Evolutionary conservation across 2,888 invertebrate genomes (phyloP).

Genomic region (Saturnia japonica): DNA sequence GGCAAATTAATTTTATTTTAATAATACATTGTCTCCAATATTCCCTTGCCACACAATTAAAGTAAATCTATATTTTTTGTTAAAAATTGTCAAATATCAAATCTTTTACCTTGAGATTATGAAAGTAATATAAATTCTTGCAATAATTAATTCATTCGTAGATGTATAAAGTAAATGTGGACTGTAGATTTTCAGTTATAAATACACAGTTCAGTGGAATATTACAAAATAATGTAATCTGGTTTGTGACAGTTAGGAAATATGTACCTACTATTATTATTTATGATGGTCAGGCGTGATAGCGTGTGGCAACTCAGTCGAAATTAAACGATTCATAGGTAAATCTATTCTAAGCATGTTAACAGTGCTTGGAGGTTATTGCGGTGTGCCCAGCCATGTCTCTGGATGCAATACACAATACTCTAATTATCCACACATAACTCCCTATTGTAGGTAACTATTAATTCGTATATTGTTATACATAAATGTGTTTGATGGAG

Average conservation of each 20-base stretch:
- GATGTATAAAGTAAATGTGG: neutral
- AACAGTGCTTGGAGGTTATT: slow-evolving; percentile 72
- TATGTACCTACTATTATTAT: too few species aligned
- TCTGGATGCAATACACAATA: slow-evolving; percentile 36
- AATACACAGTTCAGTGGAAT: neutral
- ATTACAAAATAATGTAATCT: neutral
- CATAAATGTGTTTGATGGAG: slow-evolving; percentile 6
- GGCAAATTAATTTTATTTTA: neutral
- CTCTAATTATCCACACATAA: slow-evolving; percentile 30
- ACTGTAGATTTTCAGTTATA: neutral
- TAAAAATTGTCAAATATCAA: neutral
- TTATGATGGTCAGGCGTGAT: slow-evolving; percentile 50
- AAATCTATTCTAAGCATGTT: slow-evolving; percentile 75
- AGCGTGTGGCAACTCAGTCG: slow-evolving; percentile 62
- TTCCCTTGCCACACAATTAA: neutral
- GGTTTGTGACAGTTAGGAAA: slow-evolving; percentile 45
- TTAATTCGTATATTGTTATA: slow-evolving; percentile 27
- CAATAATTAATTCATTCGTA: neutral
- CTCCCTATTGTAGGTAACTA: slow-evolving; percentile 12
- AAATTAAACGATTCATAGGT: slow-evolving; percentile 73
- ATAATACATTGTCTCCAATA: neutral
- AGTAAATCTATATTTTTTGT: neutral
- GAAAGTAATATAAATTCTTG: neutral
- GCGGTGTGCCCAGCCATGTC: slow-evolving; percentile 64
- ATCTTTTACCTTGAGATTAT: neutral